These are phyloP conservation scores for Patella caerulea DNA, from an alignment of 2,888 invertebrate species.

Conservation along the genomic window DNA sequence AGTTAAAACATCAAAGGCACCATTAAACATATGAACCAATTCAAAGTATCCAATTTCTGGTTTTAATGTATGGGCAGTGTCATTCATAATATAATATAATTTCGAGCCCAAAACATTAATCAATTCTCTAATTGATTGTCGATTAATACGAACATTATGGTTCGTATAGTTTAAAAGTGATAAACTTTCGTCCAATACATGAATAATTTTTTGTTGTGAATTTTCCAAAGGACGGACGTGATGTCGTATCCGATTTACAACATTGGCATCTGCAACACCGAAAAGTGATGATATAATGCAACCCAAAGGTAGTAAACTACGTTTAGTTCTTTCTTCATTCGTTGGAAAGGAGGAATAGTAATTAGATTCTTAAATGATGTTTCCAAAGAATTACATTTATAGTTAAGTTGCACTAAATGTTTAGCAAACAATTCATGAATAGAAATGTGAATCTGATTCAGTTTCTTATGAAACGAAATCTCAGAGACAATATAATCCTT, in stretches of 20 bases:
- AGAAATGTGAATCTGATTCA: neutral
- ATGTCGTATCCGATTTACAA: neutral
- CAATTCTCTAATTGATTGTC: neutral
- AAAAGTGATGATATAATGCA: neutral
- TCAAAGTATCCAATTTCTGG: neutral
- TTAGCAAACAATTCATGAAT: neutral
- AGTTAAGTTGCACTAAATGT: neutral
- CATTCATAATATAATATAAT: neutral
- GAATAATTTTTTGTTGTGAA: slow-evolving; percentile 4
- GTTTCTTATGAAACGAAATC: neutral
- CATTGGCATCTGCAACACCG: neutral
- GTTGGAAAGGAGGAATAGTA: too few species aligned
- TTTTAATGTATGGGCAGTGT: neutral
- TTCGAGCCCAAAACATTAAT: neutral
- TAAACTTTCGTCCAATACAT: neutral
- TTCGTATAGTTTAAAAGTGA: neutral
- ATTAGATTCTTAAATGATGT: too few species aligned
- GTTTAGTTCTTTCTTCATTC: neutral
- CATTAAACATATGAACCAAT: neutral
- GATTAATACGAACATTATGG: neutral
- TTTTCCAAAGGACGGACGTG: neutral
- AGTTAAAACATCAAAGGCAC: neutral
- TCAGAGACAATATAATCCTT: neutral
- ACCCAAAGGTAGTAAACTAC: neutral
- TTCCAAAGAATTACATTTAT: too few species aligned